Evolutionary conservation across 1,140 invertebrate species (phyloP).

Genomic region (Calosoma granatense): DNA sequence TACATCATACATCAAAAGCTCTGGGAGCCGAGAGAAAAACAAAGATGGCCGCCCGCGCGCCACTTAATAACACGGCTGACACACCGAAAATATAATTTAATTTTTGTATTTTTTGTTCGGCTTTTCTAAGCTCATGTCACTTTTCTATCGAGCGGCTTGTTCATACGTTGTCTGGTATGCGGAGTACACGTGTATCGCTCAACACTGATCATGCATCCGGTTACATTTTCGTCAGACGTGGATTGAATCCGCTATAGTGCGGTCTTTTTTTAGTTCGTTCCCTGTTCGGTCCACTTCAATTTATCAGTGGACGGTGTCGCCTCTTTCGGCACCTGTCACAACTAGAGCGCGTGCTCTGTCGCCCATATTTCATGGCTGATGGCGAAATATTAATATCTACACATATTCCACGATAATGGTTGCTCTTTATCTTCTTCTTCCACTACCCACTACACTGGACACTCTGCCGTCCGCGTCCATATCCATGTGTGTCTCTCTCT

Average conservation of each 20-base stretch:
- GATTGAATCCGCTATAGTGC: constrained; percentile 23
- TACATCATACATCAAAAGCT: constrained; percentile 22
- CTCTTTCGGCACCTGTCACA: constrained; percentile 29
- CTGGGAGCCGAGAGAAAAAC: constrained; percentile 19
- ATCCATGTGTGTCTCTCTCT: neutral
- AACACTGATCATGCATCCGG: constrained; percentile 21
- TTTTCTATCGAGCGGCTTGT: neutral
- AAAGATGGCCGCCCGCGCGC: constrained; percentile 18
- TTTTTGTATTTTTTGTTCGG: constrained; percentile 19
- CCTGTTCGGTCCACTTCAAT: constrained; percentile 25
- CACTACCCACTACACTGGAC: neutral
- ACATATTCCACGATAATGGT: constrained; percentile 2
- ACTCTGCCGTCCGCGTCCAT: too few species aligned
- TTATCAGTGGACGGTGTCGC: constrained; percentile 26
- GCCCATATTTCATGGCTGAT: constrained; percentile 20
- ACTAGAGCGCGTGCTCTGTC: constrained; percentile 15
- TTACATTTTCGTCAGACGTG: constrained; percentile 27
- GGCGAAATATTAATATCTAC: constrained; percentile 16
- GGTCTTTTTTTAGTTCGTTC: constrained; percentile 18
- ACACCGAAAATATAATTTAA: constrained; percentile 23
- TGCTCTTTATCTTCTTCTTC: neutral
- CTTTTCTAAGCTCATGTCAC: neutral
- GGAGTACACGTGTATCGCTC: constrained; percentile 13
- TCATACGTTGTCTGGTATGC: neutral
- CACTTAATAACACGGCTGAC: constrained; percentile 23